These are phyloP conservation scores for Tragelaphus buxtoni DNA, from an alignment of 2,113 vertebrate genomes.

Conservation along the genomic window DNA sequence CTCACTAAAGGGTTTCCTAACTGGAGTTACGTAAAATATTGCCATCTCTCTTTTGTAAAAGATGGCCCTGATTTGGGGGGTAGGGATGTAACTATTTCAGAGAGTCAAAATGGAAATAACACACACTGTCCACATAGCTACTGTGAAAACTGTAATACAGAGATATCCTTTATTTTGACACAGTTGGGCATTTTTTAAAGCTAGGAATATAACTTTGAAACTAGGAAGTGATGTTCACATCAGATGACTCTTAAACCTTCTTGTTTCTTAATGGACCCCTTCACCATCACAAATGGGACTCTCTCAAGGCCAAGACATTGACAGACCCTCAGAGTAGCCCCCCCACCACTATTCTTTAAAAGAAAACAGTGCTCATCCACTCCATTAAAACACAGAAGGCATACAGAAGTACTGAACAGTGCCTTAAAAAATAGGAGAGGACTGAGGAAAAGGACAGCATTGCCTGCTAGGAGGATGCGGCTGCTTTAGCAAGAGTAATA, in stretches of 20 bases:
- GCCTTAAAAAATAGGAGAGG: slow-evolving; percentile 62
- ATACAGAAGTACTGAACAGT: slow-evolving; percentile 54
- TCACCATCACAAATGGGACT: slow-evolving; percentile 65
- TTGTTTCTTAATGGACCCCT: slow-evolving; percentile 57
- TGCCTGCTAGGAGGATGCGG: slow-evolving; percentile 68
- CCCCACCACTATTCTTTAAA: slow-evolving; percentile 63
- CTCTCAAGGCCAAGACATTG: slow-evolving; percentile 66
- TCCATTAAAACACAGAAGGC: slow-evolving; percentile 75
- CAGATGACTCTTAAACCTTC: slow-evolving; percentile 71
- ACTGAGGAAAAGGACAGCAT: slow-evolving; percentile 68
- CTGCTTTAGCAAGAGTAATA: slow-evolving; percentile 74
- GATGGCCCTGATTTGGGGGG: slow-evolving; percentile 62
- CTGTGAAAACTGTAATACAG: slow-evolving; percentile 67
- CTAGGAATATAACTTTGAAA: slow-evolving; percentile 66
- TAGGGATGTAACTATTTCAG: slow-evolving; percentile 50
- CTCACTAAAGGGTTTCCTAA: slow-evolving; percentile 73
- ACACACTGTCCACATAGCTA: slow-evolving; percentile 68
- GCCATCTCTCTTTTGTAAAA: slow-evolving; percentile 72
- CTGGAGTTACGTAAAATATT: slow-evolving; percentile 75
- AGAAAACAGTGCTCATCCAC: slow-evolving; percentile 72
- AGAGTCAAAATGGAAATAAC: slow-evolving; percentile 73
- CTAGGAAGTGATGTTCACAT: slow-evolving; percentile 63
- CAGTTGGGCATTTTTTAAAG: slow-evolving; percentile 54
- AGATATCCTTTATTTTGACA: slow-evolving; percentile 74
- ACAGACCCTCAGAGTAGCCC: slow-evolving; percentile 61